phyloP scores from a whole-genome alignment of 37 sponge, comb jelly and placozoan species.

The Beroe ovata region DNA sequence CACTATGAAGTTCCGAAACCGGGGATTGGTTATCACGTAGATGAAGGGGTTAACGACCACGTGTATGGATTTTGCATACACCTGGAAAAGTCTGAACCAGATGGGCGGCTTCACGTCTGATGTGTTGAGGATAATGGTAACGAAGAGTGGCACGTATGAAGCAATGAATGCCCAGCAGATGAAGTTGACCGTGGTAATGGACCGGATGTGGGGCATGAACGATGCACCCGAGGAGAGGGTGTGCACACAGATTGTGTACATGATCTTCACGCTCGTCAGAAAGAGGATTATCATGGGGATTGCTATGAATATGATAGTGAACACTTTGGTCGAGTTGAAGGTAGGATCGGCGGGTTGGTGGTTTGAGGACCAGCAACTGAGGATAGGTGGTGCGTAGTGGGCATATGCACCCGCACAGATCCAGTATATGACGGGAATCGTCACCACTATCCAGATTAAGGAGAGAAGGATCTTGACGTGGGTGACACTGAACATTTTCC shows the following conservation, averaged over 20 bases:
- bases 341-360: neutral
- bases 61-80: conserved; percentile 32
- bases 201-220: conserved; percentile 58
- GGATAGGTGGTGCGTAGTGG: neutral
- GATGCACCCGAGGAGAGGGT: neutral
- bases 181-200: conserved; percentile 48
- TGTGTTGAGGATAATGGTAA: conserved; percentile 31
- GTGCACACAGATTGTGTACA: conserved; percentile 19
- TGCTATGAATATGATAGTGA: conserved; percentile 45
- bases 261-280: conserved; percentile 36
- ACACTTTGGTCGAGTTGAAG: conserved; percentile 24
- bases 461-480: conserved; percentile 41
- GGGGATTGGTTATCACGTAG: conserved; percentile 19
- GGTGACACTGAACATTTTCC: conserved; percentile 13
- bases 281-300: conserved; percentile 49
- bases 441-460: conserved; percentile 9
- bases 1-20: conserved; percentile 25
- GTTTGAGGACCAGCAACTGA: conserved; percentile 41
- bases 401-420: neutral
- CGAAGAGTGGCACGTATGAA: conserved; percentile 42
- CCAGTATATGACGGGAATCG: conserved; percentile 50
- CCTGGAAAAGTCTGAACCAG: conserved; percentile 61
- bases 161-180: conserved; percentile 63
- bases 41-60: conserved; percentile 66
- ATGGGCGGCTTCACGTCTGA: neutral